Evolutionary conservation across 1,140 invertebrate genomes (phyloP), one percentile per base, ranked within the genome.

Genomic region (Amyelois transitella): DNA sequence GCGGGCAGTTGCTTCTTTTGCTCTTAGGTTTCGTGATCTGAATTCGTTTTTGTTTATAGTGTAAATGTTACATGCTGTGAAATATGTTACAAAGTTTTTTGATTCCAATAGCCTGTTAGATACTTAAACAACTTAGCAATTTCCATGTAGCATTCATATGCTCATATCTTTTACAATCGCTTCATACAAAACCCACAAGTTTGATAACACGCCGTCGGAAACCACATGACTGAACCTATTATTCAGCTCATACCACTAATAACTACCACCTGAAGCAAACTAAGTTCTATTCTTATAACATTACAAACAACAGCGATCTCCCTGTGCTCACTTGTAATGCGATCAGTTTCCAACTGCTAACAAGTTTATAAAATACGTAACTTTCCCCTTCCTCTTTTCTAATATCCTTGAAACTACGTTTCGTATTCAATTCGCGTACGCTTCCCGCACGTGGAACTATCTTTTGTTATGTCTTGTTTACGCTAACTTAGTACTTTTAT

Each of bases 301-400:
- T 48, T 48, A 48, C 45, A 12, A 48, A 21, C 19, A 21, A 48
- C 19, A 48, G 32, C 10, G 32, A 14, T 14, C 18, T 12, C 2
- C 18, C 2, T 18, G 4, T 48, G 19, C 20, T 48, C 6, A 6
- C 44, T 48, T 8, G 54, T 52, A 53, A 53, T 21, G 28, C 28
- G 38, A 38, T 58, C 49, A 58, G 32, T 59, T 59, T 55, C 48
- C 17, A 59, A 64, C 61, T 53, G 49, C 12, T 60, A 58, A 60
- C 58, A 57, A 60, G 51, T 60, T 54, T 60, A 59, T 60, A 51
- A 54, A 57, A 56, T 60, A n/a, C n/a, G n/a, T n/a, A 62, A 64
- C 55, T 60, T 66, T 66, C 18, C 47, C 49, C 54, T 59, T 59
- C 52, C 55, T 53, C 38, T 47, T 58, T 56, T 54, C 57, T 60